A percentile compares a stretch with the other conserved stretches of the same genome.
phyloP scores from a whole-genome alignment of 2,888 invertebrate species.

The Lingula anatina region DNA sequence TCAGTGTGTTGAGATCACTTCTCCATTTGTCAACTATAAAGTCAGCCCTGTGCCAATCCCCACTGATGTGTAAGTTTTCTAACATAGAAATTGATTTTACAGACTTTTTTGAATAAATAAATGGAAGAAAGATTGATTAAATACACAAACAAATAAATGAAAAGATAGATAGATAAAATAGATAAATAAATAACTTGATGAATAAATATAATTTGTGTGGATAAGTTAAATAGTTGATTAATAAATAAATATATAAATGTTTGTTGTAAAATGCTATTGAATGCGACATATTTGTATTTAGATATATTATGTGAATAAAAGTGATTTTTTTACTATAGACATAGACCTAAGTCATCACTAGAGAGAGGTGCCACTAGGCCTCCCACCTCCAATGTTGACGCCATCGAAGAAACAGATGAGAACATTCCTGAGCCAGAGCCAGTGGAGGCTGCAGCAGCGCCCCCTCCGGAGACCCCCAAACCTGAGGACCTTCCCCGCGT shows the following conservation, averaged over 20 bases:
- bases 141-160: too few species aligned
- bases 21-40: conserved; percentile 50
- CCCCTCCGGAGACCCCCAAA: conserved; percentile 1
- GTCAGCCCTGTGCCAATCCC: conserved; percentile 48
- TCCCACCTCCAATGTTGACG: conserved; percentile 22
- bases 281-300: too few species aligned
- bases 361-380: conserved; percentile 42
- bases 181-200: too few species aligned
- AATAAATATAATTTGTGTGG: too few species aligned
- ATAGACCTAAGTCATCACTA: conserved; percentile 42
- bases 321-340: conserved; percentile 19
- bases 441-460: neutral
- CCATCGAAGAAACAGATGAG: conserved; percentile 46
- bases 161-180: too few species aligned
- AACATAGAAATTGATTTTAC: neutral
- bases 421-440: conserved; percentile 28
- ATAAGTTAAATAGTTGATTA: too few species aligned
- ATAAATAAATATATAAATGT: too few species aligned
- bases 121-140: too few species aligned
- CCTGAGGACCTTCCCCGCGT: conserved; percentile 1
- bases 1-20: conserved; percentile 46
- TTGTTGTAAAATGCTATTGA: neutral
- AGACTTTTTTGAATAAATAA: too few species aligned
- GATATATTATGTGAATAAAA: too few species aligned
- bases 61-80: conserved; percentile 40